Base-by-base conservation (phyloP, 2,888 invertebrate species). In the Pherbina coryleti region DNA sequence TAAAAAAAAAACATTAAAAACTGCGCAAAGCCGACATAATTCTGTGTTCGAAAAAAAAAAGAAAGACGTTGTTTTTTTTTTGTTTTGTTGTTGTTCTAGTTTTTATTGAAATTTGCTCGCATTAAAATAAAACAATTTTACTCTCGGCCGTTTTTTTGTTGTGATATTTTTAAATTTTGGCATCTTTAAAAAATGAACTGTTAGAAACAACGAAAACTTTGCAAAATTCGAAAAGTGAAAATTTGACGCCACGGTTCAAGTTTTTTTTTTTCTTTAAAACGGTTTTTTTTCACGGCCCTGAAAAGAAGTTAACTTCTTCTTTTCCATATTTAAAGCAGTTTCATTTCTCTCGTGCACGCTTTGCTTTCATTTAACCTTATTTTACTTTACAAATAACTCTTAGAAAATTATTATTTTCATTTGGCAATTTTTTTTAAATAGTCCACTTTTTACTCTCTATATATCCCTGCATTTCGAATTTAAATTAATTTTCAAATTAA, bases 151-250 rank as follows among this genome's bases (percentile, higher is more conserved):
- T 51, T 69, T 75, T n/a, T 76, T 64, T 70, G 76, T 77, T 37
- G 75, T 74, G 78, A 53, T 67, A 57, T 11, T 75, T 79, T 78
- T 75, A n/a, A 64, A 78, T 69, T 76, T 55, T 67, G 62, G 8
- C 57, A 75, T 64, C 44, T 44, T 11, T 51, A 67, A 79, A 64
- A 69, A 75, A 76, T 73, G 70, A 76, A 72, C 76, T 76, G 53
- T 74, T 75, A 78, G 77, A 66, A 76, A 78, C 72, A 55, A 67
- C 22, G 67, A 76, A 31, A 74, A 74, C 75, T 67, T 67, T 49
- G n/a, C 64, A 73, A 71, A 67, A 28, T 37, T 71, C 17, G 25
- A 9, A 44, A 53, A 55, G 57, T 53, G 19, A 7, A 74, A 2
- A 14, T 17, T 31, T 28, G 2, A 44, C 51, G n/a, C 8, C 17